Base-by-base conservation (phyloP, 2,113 vertebrate species). In the Orientallactaga bullata region DNA sequence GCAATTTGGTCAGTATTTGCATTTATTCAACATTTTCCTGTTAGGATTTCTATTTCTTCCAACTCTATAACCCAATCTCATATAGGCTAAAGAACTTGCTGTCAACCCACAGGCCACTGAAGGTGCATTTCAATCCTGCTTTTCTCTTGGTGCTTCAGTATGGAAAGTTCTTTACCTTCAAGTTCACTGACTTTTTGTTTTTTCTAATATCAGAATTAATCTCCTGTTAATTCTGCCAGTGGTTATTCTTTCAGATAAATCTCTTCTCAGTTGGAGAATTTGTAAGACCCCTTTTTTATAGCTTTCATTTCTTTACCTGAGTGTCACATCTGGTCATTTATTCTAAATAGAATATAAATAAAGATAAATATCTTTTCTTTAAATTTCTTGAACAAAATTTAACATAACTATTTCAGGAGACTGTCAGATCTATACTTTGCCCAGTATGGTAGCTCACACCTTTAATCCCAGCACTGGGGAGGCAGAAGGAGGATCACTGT, bases 1-100 rank as follows among this genome's bases (percentile, higher is more conserved):
- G 26, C 32, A 79, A 91, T 73, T 77, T 93, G 47, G 15, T 80
- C 61, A 47, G 5, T 85, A 58, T 90, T 83, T 78, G 7, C 21
- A 39, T 78, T 39, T 87, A 2, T 60, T 81, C 3, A 42, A 17
- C 58, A 84, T 66, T 17, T 78, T 69, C 71, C 42, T 51, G 8
- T 12, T 71, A 16, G 7, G 51, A 37, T 65, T 83, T 87, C 13
- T 91, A 35, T 88, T 90, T 86, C 42, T 86, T 74, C n/a, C 93
- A n/a, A 76, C 65, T 83, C 37, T 72, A 55, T 69, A 63, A 13
- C n/a, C 28, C 39, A 88, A 35, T 35, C 84, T 9, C 10, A 6
- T 73, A 6, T 80, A 24, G 47, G 12, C n/a, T 47, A 91, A 37
- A 76, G 6, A 13, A 63, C 10, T 79, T 65, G 16, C 51, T 42